Conservation (phyloP, 2,797 vertebrate species). For the Artibeus jamaicensis region DNA sequence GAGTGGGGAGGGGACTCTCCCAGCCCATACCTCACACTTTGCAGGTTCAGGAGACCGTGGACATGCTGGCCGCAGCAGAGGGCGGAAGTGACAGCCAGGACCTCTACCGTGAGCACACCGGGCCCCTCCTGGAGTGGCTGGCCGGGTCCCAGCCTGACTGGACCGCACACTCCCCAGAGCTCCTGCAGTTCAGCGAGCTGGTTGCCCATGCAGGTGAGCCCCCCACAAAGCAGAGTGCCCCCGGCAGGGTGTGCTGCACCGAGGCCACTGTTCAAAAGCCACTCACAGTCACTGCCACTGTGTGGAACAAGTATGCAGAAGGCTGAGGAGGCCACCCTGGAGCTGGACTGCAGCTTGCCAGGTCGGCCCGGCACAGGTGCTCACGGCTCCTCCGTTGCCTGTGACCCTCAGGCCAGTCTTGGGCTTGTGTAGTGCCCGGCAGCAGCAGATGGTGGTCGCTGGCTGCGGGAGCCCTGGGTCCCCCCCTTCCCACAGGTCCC, state of each 20-base stretch:
- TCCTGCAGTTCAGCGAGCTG: slow-evolving; percentile 88
- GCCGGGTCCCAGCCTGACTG: slow-evolving; percentile 85
- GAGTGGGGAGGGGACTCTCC: fast-evolving
- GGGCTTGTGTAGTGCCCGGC: neutral
- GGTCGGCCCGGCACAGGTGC: too few species aligned
- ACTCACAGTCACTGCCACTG: neutral
- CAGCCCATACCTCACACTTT: neutral
- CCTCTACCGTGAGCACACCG: slow-evolving; percentile 89
- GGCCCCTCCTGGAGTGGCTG: slow-evolving; percentile 89
- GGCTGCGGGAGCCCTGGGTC: neutral
- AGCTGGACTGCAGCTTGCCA: neutral
- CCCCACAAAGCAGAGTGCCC: neutral
- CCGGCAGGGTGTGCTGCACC: neutral
- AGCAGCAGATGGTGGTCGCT: fast-evolving
- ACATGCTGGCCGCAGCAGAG: slow-evolving; percentile 84
- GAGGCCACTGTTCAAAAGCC: neutral
- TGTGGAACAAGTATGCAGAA: too few species aligned
- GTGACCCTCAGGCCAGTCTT: too few species aligned
- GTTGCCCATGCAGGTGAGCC: slow-evolving; percentile 88
- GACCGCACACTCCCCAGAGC: slow-evolving; percentile 87
- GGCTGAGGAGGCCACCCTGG: too few species aligned
- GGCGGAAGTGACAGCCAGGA: slow-evolving; percentile 76
- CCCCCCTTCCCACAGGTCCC: neutral
- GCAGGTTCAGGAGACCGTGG: slow-evolving; percentile 87
- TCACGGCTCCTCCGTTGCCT: too few species aligned